Percentiles rank a stretch among this genome's conserved stretches.
Conservation (phyloP, 2,797 vertebrate genomes). For the Platyrinchus mystaceus region DNA sequence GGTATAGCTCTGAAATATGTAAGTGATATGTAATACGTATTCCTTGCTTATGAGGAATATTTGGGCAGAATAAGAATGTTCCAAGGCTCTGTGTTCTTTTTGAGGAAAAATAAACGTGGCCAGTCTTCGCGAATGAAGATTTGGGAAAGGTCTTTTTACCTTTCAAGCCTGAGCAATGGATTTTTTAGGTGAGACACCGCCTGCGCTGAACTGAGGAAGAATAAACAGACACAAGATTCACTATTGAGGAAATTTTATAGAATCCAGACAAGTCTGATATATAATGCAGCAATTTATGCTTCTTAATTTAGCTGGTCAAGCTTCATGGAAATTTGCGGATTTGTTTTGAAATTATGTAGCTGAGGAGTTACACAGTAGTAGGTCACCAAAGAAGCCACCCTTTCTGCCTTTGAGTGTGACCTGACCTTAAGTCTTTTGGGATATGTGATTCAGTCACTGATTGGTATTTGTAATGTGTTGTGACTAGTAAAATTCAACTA, state of each 20-base stretch:
- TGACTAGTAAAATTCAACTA: background rate
- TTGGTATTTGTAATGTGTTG: background rate
- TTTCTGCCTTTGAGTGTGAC: background rate
- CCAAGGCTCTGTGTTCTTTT: background rate
- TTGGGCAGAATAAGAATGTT: background rate
- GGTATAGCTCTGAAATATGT: background rate
- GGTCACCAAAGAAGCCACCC: background rate
- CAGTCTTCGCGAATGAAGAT: no score
- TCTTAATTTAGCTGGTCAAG: background rate
- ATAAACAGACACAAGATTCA: background rate
- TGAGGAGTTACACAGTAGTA: background rate
- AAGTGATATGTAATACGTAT: background rate
- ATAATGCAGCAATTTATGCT: background rate
- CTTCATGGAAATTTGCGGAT: background rate
- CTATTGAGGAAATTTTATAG: background rate
- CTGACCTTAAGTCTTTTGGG: background rate
- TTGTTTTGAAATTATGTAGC: background rate
- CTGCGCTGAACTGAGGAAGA: no score
- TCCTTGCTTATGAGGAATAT: background rate
- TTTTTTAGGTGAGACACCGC: no score
- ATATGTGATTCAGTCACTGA: background rate
- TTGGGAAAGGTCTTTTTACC: no score
- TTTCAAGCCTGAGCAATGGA: no score
- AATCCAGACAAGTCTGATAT: background rate
- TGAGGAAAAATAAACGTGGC: background rate